These are phyloP conservation scores for Ceyx erithaca DNA, from an alignment of 2,797 vertebrate species.

Conservation along the genomic window DNA sequence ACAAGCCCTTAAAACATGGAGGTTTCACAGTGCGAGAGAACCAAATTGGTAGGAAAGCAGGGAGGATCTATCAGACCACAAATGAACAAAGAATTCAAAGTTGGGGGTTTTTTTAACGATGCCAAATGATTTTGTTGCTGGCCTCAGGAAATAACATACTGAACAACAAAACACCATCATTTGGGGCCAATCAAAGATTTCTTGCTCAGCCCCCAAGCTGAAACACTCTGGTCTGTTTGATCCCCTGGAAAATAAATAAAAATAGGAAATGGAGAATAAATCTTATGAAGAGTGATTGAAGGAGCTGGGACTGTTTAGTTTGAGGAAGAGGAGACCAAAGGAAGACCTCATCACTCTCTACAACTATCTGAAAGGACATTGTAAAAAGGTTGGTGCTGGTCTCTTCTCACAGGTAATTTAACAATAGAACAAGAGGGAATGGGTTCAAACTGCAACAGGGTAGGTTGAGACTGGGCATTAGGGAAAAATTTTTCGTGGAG, in stretches of 20 bases:
- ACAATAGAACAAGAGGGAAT: too few relatives aligned
- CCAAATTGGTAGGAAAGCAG: neutral
- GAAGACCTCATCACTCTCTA: too few relatives aligned
- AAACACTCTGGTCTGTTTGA: conserved; percentile 3
- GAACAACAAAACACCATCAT: conserved; percentile 30
- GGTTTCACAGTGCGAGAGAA: neutral
- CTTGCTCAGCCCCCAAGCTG: neutral
- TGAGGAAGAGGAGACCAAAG: too few relatives aligned
- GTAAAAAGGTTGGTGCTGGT: too few relatives aligned
- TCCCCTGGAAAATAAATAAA: neutral
- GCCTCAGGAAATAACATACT: conserved; percentile 12
- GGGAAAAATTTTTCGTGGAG: too few relatives aligned
- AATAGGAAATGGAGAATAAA: neutral
- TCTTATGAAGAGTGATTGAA: too few relatives aligned
- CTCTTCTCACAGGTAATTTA: too few relatives aligned
- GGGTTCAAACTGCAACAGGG: too few relatives aligned
- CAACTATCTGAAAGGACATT: too few relatives aligned
- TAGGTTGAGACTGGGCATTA: too few relatives aligned
- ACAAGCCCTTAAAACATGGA: neutral
- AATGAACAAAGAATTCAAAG: conserved; percentile 30
- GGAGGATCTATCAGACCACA: conserved; percentile 47
- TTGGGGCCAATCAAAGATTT: conserved; percentile 45
- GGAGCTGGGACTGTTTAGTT: too few relatives aligned
- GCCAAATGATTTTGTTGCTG: conserved; percentile 38
- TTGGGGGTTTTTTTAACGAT: neutral